Percentiles rank a stretch among this genome's conserved stretches.
Evolutionary conservation across 2,888 invertebrate species (phyloP).

Genomic region (Schrankia costaestrigalis): DNA sequence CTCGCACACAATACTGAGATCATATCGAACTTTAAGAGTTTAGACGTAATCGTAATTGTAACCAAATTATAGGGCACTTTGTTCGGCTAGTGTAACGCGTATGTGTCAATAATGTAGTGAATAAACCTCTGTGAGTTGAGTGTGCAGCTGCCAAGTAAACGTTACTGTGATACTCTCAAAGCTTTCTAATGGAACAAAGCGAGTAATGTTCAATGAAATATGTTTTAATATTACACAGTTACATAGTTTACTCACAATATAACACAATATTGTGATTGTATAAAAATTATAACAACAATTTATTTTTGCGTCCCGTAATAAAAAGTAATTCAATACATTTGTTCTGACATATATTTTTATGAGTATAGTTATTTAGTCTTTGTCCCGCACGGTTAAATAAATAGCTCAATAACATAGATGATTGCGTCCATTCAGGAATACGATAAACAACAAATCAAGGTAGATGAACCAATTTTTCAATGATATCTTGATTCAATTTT

Average conservation of each 20-base stretch:
- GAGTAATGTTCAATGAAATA: too few species aligned
- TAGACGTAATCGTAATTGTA: conserved; percentile 16
- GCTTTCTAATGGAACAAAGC: too few species aligned
- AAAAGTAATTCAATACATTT: conserved; percentile 5
- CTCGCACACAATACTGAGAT: conserved; percentile 23
- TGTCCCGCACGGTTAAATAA: conserved; percentile 23
- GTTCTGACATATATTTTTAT: conserved; percentile 7
- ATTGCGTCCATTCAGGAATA: conserved; percentile 33
- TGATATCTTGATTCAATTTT: conserved; percentile 22
- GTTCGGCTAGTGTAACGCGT: conserved; percentile 7
- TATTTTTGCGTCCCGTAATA: conserved; percentile 1
- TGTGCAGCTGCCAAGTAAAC: conserved; percentile 12
- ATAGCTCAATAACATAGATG: conserved; percentile 34
- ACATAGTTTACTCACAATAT: not conserved
- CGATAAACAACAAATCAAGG: conserved; percentile 30
- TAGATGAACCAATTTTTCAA: conserved; percentile 28
- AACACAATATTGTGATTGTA: too few species aligned
- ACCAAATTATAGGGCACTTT: conserved; percentile 19
- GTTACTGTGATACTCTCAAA: not conserved
- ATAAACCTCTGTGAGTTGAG: conserved; percentile 2
- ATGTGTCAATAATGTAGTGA: conserved; percentile 8
- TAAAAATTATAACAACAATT: too few species aligned
- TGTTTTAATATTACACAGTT: not conserved
- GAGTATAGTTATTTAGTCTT: conserved; percentile 3
- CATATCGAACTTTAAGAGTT: conserved; percentile 16